These are phyloP conservation scores for Macrosoma leucophasiata DNA, from an alignment of 2,888 invertebrate genomes.

Conservation along the genomic window DNA sequence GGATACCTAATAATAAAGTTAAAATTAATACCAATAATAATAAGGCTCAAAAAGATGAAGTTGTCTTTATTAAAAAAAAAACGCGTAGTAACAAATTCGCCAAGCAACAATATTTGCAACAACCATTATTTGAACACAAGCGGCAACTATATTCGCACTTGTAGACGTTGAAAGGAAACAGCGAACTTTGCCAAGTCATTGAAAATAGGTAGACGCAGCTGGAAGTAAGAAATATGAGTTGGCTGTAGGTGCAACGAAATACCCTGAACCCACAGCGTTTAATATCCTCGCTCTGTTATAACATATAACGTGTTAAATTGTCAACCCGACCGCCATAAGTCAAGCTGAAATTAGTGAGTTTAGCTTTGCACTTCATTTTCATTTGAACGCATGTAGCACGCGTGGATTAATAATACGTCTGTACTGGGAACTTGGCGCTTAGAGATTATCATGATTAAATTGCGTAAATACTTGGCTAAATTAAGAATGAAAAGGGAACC, in stretches of 20 bases:
- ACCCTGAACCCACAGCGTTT: slow-evolving; percentile 40
- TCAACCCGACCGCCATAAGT: slow-evolving; percentile 39
- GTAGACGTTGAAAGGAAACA: too few relatives aligned
- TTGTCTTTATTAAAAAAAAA: too few relatives aligned
- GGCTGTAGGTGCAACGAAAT: slow-evolving; percentile 32
- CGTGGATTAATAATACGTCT: slow-evolving; percentile 25
- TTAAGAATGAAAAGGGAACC: too few relatives aligned
- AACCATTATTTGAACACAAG: too few relatives aligned
- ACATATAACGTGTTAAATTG: slow-evolving; percentile 40
- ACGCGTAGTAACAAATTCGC: too few relatives aligned
- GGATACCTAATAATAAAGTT: too few relatives aligned
- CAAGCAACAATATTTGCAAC: too few relatives aligned
- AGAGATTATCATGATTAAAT: slow-evolving; percentile 28
- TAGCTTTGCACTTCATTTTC: slow-evolving; percentile 46
- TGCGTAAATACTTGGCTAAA: too few relatives aligned
- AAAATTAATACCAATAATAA: too few relatives aligned
- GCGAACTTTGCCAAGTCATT: slow-evolving; percentile 11
- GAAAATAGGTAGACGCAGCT: slow-evolving; percentile 27
- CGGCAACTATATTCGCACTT: too few relatives aligned
- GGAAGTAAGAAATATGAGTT: slow-evolving; percentile 48
- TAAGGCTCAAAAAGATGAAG: too few relatives aligned
- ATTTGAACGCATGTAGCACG: slow-evolving; percentile 37
- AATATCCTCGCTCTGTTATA: slow-evolving; percentile 40
- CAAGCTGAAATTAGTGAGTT: slow-evolving; percentile 50
- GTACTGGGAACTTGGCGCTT: slow-evolving; percentile 15